Percentiles rank a stretch among this genome's conserved stretches.
Conservation (phyloP, 2,113 vertebrate species). For the Triplophysa siluroides region DNA sequence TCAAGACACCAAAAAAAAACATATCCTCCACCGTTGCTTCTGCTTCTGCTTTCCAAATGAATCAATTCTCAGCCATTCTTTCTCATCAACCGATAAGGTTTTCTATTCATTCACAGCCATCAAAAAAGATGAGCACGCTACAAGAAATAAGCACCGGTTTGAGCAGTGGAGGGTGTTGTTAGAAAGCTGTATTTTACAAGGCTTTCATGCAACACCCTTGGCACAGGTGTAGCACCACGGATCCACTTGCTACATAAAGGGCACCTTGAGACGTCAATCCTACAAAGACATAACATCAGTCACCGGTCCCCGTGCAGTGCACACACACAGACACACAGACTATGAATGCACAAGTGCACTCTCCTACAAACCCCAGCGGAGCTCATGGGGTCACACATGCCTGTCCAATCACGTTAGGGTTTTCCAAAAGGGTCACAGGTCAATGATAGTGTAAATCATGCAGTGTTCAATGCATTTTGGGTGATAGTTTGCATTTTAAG, state of each 20-base stretch:
- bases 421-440: neutral
- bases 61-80: neutral
- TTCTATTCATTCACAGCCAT: constrained; percentile 11
- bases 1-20: too few species aligned
- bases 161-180: neutral
- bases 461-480: neutral
- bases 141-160: neutral
- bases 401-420: neutral
- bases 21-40: neutral
- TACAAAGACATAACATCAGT: constrained; percentile 19
- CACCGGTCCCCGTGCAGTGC: neutral
- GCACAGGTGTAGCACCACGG: neutral
- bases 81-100: neutral
- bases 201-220: neutral
- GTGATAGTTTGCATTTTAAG: neutral
- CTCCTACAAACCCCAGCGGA: constrained; percentile 12
- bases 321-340: neutral
- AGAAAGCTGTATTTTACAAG: neutral
- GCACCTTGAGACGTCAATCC: constrained; percentile 35
- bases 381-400: neutral
- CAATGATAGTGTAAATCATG: neutral
- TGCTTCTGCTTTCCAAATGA: neutral
- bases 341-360: constrained; percentile 5
- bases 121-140: neutral
- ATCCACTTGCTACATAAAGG: constrained; percentile 7